These are phyloP conservation scores for Nomada goodeniana DNA, from an alignment of 2,888 invertebrate species.

Conservation along the genomic window DNA sequence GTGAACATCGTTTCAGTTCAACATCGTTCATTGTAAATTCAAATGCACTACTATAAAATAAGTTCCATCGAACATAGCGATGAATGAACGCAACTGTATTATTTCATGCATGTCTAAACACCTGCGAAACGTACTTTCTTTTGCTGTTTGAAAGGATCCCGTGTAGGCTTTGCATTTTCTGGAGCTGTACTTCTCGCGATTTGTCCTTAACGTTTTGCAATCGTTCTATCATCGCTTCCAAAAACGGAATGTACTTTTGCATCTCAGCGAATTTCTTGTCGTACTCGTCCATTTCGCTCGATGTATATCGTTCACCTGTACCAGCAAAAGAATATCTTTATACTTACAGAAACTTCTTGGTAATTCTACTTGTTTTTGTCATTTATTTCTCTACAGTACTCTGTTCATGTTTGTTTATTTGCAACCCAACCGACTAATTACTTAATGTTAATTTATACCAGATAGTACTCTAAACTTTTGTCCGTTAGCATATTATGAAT, in stretches of 20 bases:
- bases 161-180: constrained; percentile 88
- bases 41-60: background rate
- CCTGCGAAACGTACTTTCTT: constrained; percentile 86
- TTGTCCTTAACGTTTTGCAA: constrained; percentile 86
- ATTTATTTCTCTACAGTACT: background rate
- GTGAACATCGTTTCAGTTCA: too few species aligned
- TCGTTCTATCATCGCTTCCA: constrained; percentile 89
- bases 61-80: background rate
- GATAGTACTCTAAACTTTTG: background rate
- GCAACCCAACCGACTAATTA: background rate
- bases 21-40: too few species aligned
- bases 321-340: constrained; percentile 57
- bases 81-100: background rate
- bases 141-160: constrained; percentile 87
- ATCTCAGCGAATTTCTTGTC: constrained; percentile 88
- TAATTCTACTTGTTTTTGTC: background rate
- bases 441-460: background rate
- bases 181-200: constrained; percentile 86
- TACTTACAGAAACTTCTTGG: constrained; percentile 14
- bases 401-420: background rate
- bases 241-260: constrained; percentile 90
- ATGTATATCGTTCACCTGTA: constrained; percentile 56
- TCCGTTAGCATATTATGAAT: background rate
- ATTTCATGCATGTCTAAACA: constrained; percentile 15
- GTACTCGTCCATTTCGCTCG: constrained; percentile 84